Conservation (phyloP, 2,113 vertebrate genomes). For the Pedionomus torquatus region DNA sequence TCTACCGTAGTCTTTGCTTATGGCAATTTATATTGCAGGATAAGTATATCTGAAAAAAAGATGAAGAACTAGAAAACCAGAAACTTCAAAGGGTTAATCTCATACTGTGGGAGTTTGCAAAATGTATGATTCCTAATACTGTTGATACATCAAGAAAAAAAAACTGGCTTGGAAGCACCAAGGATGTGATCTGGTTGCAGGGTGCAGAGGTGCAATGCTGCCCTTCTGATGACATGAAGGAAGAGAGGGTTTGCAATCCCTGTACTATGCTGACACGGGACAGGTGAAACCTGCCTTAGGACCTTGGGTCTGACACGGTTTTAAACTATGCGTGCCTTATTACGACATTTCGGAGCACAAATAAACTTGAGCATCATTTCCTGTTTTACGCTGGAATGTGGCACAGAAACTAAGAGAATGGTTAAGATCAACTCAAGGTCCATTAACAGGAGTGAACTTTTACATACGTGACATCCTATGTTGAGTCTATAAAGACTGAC, state of each 20-base stretch:
- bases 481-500: not conserved
- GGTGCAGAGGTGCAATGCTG: not conserved
- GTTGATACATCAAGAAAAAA: not conserved
- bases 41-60: not conserved
- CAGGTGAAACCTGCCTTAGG: not conserved
- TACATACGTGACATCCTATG: not conserved
- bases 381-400: not conserved
- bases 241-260: not conserved
- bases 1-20: not conserved
- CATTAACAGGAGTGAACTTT: not conserved
- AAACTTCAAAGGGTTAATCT: not conserved
- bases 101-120: not conserved
- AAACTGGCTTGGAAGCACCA: not conserved
- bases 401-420: not conserved
- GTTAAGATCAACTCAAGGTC: not conserved
- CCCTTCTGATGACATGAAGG: accelerated
- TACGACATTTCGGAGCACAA: not conserved
- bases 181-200: not conserved
- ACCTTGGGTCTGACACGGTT: not conserved
- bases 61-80: not conserved
- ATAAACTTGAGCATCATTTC: not conserved
- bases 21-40: not conserved
- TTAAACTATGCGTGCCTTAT: not conserved
- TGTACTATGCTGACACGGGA: not conserved
- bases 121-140: not conserved